Base-by-base conservation (phyloP, 1,140 invertebrate genomes). In the Maniola jurtina region DNA sequence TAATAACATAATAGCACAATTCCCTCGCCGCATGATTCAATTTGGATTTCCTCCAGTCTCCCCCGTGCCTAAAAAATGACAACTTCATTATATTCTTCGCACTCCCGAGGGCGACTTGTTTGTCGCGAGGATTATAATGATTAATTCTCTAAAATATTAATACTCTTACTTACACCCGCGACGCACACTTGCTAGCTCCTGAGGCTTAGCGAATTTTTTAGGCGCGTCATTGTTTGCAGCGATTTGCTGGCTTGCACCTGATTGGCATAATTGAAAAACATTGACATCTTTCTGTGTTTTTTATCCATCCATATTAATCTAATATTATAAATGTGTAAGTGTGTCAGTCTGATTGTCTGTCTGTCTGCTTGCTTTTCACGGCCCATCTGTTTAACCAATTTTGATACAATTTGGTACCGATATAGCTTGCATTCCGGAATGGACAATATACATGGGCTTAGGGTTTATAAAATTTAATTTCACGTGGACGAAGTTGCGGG, bases 1-100 rank as follows among this genome's bases (percentile, higher is more conserved):
- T 92, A 92, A 92, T 92, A 92, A 92, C 91, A 92, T 92, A 92
- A 92, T 92, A 92, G 91, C 89, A 90, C 89, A 92, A 92, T 92
- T 91, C 91, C 89, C 91, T 89, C 85, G 91, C 89, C 91, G 88
- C 89, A 91, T 92, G 91, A 92, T 92, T 92, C 91, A 92, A 92
- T 92, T 92, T 91, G 89, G 91, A 92, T 91, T 92, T 91, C 84
- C 88, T 91, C 86, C 87, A 89, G 82, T 84, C 84, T 90, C 87
- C 87, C 84, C 76, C 70, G 80, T 78, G 84, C 77, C 88, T 87
- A 89, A 90, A 90, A 90, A 89, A 90, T 90, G 86, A 90, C 88
- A 90, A 90, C 86, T 90, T 90, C 88, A 90, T 90, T 90, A 90
- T 90, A 89, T 86, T 88, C 85, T 86, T 83, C 84, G 76, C 79